Evolutionary conservation across 2,797 vertebrate genomes (phyloP).

Genomic region (Anomalospiza imberbis): DNA sequence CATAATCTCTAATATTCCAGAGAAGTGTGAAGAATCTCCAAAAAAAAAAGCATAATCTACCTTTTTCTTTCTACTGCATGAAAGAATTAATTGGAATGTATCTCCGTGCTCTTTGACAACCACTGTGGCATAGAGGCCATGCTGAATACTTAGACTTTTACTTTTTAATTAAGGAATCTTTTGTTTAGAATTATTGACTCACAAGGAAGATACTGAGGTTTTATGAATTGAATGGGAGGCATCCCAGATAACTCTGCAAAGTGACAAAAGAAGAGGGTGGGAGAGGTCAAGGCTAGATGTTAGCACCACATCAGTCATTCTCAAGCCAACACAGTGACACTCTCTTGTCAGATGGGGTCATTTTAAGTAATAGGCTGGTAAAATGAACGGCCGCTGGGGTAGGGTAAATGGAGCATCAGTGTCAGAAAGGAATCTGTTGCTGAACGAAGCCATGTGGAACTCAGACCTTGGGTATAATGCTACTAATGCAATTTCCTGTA

Average conservation of each 20-base stretch:
- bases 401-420: slow-evolving; percentile 75
- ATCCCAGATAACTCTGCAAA: slow-evolving; percentile 62
- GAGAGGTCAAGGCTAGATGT: slow-evolving; percentile 83
- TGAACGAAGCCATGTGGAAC: slow-evolving; percentile 85
- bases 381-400: slow-evolving; percentile 62
- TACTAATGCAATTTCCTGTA: slow-evolving; percentile 62
- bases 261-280: slow-evolving; percentile 77
- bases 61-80: background rate
- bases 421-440: slow-evolving; percentile 86
- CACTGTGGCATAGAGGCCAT: background rate
- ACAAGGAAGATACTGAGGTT: slow-evolving; percentile 17
- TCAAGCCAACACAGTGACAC: slow-evolving; percentile 79
- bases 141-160: background rate
- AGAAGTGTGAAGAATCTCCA: background rate
- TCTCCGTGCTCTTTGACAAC: background rate
- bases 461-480: slow-evolving; percentile 61
- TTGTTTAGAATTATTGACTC: slow-evolving; percentile 42
- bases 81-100: background rate
- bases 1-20: background rate
- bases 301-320: slow-evolving; percentile 92
- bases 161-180: slow-evolving; percentile 34
- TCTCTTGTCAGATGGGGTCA: slow-evolving; percentile 84
- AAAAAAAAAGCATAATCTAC: background rate
- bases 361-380: slow-evolving; percentile 76
- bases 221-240: slow-evolving; percentile 58